Base-by-base conservation (phyloP, 2,888 invertebrate species). In the Dioctria rufipes region DNA sequence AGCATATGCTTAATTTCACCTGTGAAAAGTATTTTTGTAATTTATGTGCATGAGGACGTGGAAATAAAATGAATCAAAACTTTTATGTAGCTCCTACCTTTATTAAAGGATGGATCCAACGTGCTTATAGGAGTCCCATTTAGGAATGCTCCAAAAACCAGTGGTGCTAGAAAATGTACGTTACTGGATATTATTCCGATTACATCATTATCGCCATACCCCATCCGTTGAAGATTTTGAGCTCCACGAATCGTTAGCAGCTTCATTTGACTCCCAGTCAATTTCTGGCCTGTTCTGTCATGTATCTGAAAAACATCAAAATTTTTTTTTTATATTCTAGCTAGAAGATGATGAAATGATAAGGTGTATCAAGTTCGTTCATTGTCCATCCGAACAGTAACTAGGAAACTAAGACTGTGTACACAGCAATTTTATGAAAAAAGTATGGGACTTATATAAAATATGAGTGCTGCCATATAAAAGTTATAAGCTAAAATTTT, bases 101-200 rank as follows among this genome's bases (percentile, higher is more conserved):
- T 87, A 75, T 86, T 86, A 13, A 86, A 86, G 71, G 85, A 83
- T 46, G 86, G 85, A 82, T 86, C 87, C 5, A 88, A 84, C 0
- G 88, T 86, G 83, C 88, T 88, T 3, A 89, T 86, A 6, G 88
- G 86, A 0, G 86, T 86, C 2, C 88, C 88, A 75, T 87, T 86
- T 9, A 87, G 82, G n/a, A 89, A 83, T 3, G 86, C 86, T 2
- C 86, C 88, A 49, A 88, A 82, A 4, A 87, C 86, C 9, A 88
- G 81, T 0, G 88, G 87, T 83, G 88, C 86, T 3, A 87, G 81
- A 78, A 86, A 86, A 3, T 87, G 87, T 42, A 86, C 85, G 79
- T 89, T 88, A 6, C 83, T 84, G 0, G 85, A 87, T 0, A 87
- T 85, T 60, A 88, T 86, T 42, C 88, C 88, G 43, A 88, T 86